Conservation (phyloP, 2,113 vertebrate species). For the Amphiprion ocellaris region DNA sequence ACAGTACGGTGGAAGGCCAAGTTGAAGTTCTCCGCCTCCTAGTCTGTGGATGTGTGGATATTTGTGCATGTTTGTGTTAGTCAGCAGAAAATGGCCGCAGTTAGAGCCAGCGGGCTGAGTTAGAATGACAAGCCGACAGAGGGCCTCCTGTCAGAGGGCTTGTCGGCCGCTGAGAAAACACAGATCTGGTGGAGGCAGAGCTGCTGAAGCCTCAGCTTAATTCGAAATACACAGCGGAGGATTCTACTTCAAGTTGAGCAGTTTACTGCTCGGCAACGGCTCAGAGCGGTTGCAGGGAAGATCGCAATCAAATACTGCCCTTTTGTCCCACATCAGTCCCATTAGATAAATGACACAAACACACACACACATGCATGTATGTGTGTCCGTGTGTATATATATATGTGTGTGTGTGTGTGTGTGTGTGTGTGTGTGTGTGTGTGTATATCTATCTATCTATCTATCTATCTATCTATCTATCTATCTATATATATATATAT, state of each 20-base stretch:
- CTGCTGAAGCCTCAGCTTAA: neutral
- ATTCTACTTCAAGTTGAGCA: slow-evolving; percentile 7
- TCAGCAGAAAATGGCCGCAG: slow-evolving; percentile 95
- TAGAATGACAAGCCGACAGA: slow-evolving; percentile 82
- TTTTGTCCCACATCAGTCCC: neutral
- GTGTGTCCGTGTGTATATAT: too few relatives aligned
- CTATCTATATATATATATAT: too few relatives aligned
- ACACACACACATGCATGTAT: too few relatives aligned
- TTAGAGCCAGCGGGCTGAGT: slow-evolving; percentile 84
- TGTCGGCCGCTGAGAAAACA: slow-evolving; percentile 31
- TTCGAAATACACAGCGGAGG: neutral
- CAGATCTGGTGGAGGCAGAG: neutral
- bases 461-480: too few relatives aligned
- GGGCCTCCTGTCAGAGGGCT: slow-evolving; percentile 79
- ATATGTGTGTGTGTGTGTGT: too few relatives aligned
- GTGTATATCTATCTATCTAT: too few relatives aligned
- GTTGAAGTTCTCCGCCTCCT: slow-evolving; percentile 73
- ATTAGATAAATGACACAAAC: neutral
- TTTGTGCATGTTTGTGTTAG: slow-evolving; percentile 63
- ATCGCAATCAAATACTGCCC: neutral
- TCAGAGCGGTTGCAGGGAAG: neutral
- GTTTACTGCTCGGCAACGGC: slow-evolving; percentile 4
- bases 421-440: too few relatives aligned
- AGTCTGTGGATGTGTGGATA: slow-evolving; percentile 46
- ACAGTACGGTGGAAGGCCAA: slow-evolving; percentile 72